Base-by-base conservation (phyloP, 2,888 invertebrate species). In the Ashinkailepas kermadecensis region DNA sequence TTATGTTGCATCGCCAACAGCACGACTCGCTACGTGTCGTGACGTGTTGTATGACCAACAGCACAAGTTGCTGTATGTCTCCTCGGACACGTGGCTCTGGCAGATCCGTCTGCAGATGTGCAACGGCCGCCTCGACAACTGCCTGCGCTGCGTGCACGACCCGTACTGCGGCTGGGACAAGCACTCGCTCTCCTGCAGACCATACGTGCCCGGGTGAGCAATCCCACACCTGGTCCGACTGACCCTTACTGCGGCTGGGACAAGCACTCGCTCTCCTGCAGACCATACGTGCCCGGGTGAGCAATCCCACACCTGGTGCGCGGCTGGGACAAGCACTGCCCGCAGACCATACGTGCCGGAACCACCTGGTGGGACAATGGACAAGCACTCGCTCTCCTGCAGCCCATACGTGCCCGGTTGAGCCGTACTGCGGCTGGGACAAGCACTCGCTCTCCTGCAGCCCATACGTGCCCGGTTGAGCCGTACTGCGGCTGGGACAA, bases 191-290 rank as follows among this genome's bases (percentile, higher is more conserved):
- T 92, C 93, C 81, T 96, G 96, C 89, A 93, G 94, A n/a, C 65
- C 65, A 18, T 65, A 65, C 65, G n/a, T 8, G n/a, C 65, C 65
- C 0, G 65, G 65, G 18, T 59, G 59, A 59, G 59, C 15, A 39
- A 4, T n/a, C n/a, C n/a, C n/a, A n/a, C n/a, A n/a, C n/a, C n/a
- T n/a, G n/a, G n/a, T n/a, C n/a, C n/a, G n/a, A n/a, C n/a, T n/a
- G 97, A 97, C 89, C 97, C 97, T 0, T 97, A 97, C 88, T 97
- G 97, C 87, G 67, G 67, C 65, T 97, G 97, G 97, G 97, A 97
- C 87, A 92, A 94, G 85, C 95, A 96, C 84, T 91, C 92, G n/a
- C 93, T 93, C 84, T 92, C 93, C 81, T 96, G 96, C 89, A 93
- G 94, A n/a, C 65, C 65, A 18, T 65, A 65, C 65, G n/a, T 8